These are phyloP conservation scores for Sorex fumeus DNA, from an alignment of 2,113 vertebrate genomes.

Conservation along the genomic window DNA sequence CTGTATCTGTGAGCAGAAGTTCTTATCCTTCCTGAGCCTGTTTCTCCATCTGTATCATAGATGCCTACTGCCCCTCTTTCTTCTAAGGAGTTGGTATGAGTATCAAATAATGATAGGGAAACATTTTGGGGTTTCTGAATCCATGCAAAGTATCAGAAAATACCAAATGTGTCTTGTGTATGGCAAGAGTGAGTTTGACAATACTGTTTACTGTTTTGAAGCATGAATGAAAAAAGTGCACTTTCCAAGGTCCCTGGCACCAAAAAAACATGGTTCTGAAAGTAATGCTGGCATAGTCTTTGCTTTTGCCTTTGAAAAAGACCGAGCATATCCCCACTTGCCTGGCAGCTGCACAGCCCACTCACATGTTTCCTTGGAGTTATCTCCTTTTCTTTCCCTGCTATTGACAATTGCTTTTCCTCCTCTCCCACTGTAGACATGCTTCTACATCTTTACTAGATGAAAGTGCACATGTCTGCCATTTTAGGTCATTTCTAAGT, in stretches of 20 bases:
- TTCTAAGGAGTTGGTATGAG: neutral
- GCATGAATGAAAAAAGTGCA: neutral
- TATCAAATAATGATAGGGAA: neutral
- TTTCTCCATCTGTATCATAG: neutral
- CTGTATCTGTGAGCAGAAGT: neutral
- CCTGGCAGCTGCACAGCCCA: conserved; percentile 52
- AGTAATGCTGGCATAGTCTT: neutral
- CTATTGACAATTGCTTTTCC: neutral
- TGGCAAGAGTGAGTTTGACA: conserved; percentile 48
- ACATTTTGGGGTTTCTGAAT: conserved; percentile 43
- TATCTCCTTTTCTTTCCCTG: neutral
- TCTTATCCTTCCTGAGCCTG: neutral
- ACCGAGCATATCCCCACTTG: conserved; percentile 18
- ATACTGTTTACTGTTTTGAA: conserved; percentile 23
- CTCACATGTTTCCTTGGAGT: conserved; percentile 23
- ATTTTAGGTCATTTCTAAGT: neutral
- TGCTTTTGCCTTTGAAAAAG: neutral
- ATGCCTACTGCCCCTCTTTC: neutral
- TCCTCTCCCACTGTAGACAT: too few species aligned
- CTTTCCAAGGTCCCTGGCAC: conserved; percentile 39
- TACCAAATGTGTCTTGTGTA: conserved; percentile 24
- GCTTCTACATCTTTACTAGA: neutral
- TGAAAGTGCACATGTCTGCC: neutral
- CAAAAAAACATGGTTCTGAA: neutral
- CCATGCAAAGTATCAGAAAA: conserved; percentile 24